phyloP scores from a whole-genome alignment of 2,113 vertebrate species.

The Chamaetylas fuelleborni region DNA sequence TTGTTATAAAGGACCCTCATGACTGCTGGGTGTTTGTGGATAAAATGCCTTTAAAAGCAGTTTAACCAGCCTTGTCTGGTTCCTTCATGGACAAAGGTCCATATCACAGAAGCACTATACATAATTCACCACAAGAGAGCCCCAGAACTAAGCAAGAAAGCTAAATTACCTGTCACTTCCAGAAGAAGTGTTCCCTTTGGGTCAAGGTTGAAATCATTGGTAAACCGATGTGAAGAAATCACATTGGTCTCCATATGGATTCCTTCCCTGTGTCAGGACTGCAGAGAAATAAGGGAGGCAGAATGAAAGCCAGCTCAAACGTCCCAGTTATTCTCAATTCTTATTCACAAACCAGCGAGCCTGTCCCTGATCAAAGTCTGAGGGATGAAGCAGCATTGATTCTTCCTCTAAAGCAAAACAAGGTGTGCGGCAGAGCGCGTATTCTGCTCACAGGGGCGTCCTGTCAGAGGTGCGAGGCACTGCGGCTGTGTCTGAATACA shows the following conservation, averaged over 20 bases:
- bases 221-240: constrained; percentile 44
- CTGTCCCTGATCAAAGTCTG: neutral
- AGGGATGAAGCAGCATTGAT: neutral
- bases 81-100: constrained; percentile 67
- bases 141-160: constrained; percentile 74
- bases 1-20: neutral
- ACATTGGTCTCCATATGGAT: neutral
- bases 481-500: constrained; percentile 57
- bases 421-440: neutral
- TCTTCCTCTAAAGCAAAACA: neutral
- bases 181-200: constrained; percentile 67
- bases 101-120: constrained; percentile 70
- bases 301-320: neutral
- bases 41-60: constrained; percentile 62
- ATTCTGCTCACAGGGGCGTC: constrained; percentile 5
- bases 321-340: neutral
- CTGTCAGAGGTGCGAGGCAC: constrained; percentile 39
- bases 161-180: constrained; percentile 78
- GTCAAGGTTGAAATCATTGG: constrained; percentile 75
- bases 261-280: neutral
- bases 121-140: constrained; percentile 81
- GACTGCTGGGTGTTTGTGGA: constrained; percentile 17
- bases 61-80: constrained; percentile 57
- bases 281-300: neutral
- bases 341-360: neutral